Conservation (phyloP, 2,797 vertebrate genomes). For the Poeciliopsis gracilis region DNA sequence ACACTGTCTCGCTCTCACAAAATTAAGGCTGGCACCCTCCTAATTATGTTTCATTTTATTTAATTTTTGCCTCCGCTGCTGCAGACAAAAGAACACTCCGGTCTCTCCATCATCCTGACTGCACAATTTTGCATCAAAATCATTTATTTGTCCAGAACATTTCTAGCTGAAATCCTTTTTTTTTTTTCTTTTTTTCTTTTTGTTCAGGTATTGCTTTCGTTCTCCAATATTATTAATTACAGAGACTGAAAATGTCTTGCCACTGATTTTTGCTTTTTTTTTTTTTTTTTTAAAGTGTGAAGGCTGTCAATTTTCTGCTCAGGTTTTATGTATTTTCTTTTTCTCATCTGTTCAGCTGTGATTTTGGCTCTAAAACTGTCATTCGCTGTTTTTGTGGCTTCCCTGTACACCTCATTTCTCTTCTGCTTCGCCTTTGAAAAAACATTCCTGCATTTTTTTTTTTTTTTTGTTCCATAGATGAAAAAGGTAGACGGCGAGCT, state of each 20-base stretch:
- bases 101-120: slow-evolving; percentile 46
- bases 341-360: not conserved
- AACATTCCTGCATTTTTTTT: slow-evolving; percentile 20
- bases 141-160: slow-evolving; percentile 33
- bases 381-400: not conserved
- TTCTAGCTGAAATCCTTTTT: slow-evolving; percentile 47
- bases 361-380: slow-evolving; percentile 6
- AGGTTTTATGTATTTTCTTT: slow-evolving; percentile 5
- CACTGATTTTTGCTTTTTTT: not conserved
- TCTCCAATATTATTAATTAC: slow-evolving; percentile 28
- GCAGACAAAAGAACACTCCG: slow-evolving; percentile 19
- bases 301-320: not conserved
- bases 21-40: slow-evolving; percentile 15
- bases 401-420: slow-evolving; percentile 13
- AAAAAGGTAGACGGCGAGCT: slow-evolving; percentile 58
- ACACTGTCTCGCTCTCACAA: slow-evolving; percentile 4
- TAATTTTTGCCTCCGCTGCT: slow-evolving; percentile 4
- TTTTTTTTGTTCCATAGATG: slow-evolving; percentile 10
- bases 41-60: slow-evolving; percentile 6
- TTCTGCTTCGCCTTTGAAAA: slow-evolving; percentile 42
- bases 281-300: too few relatives aligned
- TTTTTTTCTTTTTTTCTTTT: slow-evolving; percentile 38
- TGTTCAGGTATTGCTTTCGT: slow-evolving; percentile 41
- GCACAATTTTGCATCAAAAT: slow-evolving; percentile 39
- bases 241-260: slow-evolving; percentile 5